Base-by-base conservation (phyloP, 1,140 invertebrate species). In the Polyergus mexicanus region DNA sequence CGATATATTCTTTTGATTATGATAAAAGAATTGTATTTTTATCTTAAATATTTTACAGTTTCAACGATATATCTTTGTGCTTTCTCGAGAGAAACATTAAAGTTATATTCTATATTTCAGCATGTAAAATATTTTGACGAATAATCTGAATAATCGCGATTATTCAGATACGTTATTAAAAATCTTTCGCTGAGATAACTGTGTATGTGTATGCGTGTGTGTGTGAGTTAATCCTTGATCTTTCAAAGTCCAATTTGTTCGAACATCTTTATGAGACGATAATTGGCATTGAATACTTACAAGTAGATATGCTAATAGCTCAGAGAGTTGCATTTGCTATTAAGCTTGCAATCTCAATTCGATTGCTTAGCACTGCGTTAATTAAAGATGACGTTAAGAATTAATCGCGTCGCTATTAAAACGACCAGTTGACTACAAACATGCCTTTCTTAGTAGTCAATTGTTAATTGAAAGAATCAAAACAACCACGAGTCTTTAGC, bases 251-350 rank as follows among this genome's bases (percentile, higher is more conserved):
- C 28, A 60, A 41, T 41, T 74, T 13, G 3, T 19, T 69, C 13
- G 8, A 22, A 69, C 32, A 13, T 28, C 35, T 13, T n/a, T 11
- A 10, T 41, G 47, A 76, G n/a, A 86, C n/a, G 71, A 89, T 89
- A 89, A 88, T 86, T 88, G 51, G 3, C 32, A 62, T 47, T 13
- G 76, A 76, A 66, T 69, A 51, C 11, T 77, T 84, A 78, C 56
- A 35, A 32, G 3, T 35, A 85, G 60, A 54, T 71, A 89, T 75
- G 87, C 72, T 89, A 89, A 89, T 86, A 80, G 51, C 62, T 75
- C 86, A 68, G 77, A n/a, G 68, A 28, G 32, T 28, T 68, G 62
- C 25, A 54, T 69, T 77, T 41, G 77, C 62, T 65, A 54, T 22
- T 35, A 28, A 44, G 44, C 51, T 51, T 28, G 68, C 56, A 75